These are phyloP conservation scores for Rotaria sp. DNA, from an alignment of 2,888 invertebrate genomes.

Conservation along the genomic window DNA sequence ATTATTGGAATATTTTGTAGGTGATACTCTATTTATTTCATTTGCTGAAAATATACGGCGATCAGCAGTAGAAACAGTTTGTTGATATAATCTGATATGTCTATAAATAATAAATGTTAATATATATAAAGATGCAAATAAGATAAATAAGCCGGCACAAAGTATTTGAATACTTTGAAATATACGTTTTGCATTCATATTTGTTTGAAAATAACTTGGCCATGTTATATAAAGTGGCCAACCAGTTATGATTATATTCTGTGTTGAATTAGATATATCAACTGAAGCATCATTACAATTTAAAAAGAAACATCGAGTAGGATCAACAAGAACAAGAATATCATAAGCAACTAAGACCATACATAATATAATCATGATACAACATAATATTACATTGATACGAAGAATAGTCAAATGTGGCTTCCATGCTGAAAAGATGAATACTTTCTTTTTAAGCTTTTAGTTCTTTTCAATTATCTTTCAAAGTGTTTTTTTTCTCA, in stretches of 20 bases:
- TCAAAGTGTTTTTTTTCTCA: too few species aligned
- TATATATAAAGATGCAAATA: not conserved
- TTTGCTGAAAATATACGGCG: not conserved
- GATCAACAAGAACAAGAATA: not conserved
- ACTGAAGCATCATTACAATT: not conserved
- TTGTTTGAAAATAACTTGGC: not conserved
- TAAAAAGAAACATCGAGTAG: conserved; percentile 6
- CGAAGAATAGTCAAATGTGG: not conserved
- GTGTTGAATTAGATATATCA: not conserved
- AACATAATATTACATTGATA: not conserved
- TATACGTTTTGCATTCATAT: not conserved
- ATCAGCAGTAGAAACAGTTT: not conserved
- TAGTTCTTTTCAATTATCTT: not conserved
- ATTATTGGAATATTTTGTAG: not conserved
- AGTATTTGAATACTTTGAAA: not conserved
- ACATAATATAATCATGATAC: not conserved
- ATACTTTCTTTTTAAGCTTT: not conserved
- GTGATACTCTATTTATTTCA: not conserved
- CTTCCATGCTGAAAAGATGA: not conserved
- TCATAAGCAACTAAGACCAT: not conserved
- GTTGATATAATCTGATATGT: not conserved
- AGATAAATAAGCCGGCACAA: not conserved
- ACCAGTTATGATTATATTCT: not conserved
- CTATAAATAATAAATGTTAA: not conserved
- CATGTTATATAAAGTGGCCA: conserved; percentile 8